Percentiles rank a stretch among this genome's conserved stretches.
Evolutionary conservation across 2,113 vertebrate genomes (phyloP).

Genomic region (Melospiza melodia): DNA sequence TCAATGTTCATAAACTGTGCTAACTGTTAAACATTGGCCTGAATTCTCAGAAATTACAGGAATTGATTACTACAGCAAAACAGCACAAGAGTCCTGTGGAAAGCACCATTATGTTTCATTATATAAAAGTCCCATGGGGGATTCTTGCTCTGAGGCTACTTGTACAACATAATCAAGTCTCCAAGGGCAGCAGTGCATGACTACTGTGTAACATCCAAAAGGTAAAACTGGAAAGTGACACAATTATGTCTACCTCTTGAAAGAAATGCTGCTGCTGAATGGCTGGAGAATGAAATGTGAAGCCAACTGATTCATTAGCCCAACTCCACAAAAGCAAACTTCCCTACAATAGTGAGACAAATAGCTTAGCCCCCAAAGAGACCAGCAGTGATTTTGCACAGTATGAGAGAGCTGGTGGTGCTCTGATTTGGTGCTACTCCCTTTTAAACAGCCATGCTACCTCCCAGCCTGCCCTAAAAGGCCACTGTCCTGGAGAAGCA

Average conservation of each 20-base stretch:
- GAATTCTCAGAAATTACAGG: conserved; percentile 31
- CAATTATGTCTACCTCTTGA: not conserved
- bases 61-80: not conserved
- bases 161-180: not conserved
- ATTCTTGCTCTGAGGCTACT: conserved; percentile 31
- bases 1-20: not conserved
- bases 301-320: not conserved
- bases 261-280: not conserved
- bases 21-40: not conserved
- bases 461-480: not conserved
- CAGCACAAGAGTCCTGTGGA: not conserved
- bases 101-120: conserved; percentile 28
- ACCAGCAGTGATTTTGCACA: not conserved
- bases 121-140: not conserved
- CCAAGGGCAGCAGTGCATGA: not conserved
- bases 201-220: not conserved
- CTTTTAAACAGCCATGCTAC: not conserved
- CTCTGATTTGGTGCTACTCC: not conserved
- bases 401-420: not conserved
- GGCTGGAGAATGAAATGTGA: not conserved
- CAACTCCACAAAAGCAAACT: not conserved
- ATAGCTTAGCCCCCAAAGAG: not conserved
- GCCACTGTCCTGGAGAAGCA: not conserved
- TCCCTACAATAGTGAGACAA: not conserved
- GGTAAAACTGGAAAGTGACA: not conserved